Evolutionary conservation across 2,888 invertebrate species (phyloP).

Genomic region (Drosophila melanosoma): DNA sequence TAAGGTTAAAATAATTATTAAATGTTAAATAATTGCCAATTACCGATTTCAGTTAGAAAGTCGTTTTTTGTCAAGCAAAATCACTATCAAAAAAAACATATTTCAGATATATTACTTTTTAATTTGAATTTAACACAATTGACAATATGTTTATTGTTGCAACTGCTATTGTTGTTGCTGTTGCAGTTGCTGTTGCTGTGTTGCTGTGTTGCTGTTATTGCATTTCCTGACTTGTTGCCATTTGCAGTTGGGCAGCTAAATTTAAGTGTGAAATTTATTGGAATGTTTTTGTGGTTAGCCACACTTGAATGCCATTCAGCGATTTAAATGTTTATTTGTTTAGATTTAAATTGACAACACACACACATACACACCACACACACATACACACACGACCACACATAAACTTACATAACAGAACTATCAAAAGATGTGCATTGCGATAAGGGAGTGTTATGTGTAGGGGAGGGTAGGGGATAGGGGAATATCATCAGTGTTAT

Average conservation of each 20-base stretch:
- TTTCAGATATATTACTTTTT: not conserved
- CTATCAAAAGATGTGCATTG: slow-evolving; percentile 14
- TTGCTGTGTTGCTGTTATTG: not conserved
- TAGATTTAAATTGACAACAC: slow-evolving; percentile 46
- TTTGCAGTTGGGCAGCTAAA: slow-evolving; percentile 3
- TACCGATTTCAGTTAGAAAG: not conserved
- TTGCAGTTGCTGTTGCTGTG: not conserved
- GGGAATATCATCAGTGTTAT: slow-evolving; percentile 50
- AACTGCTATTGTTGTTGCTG: not conserved
- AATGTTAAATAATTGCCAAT: not conserved
- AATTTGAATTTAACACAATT: not conserved
- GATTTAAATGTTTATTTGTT: slow-evolving; percentile 54
- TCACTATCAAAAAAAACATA: not conserved
- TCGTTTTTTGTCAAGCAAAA: not conserved
- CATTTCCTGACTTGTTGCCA: not conserved
- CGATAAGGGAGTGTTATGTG: not conserved
- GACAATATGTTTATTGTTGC: slow-evolving; percentile 10
- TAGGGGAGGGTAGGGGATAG: not conserved
- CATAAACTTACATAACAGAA: not conserved
- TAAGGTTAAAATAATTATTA: not conserved
- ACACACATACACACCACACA: slow-evolving; percentile 6
- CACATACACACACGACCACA: not conserved
- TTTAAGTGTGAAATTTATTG: slow-evolving; percentile 27
- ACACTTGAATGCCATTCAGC: slow-evolving; percentile 21
- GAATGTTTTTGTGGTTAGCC: slow-evolving; percentile 51